Evolutionary conservation across 2,113 vertebrate species (phyloP), one percentile per base, ranked within the genome.

Genomic region (Syrrhaptes paradoxus): DNA sequence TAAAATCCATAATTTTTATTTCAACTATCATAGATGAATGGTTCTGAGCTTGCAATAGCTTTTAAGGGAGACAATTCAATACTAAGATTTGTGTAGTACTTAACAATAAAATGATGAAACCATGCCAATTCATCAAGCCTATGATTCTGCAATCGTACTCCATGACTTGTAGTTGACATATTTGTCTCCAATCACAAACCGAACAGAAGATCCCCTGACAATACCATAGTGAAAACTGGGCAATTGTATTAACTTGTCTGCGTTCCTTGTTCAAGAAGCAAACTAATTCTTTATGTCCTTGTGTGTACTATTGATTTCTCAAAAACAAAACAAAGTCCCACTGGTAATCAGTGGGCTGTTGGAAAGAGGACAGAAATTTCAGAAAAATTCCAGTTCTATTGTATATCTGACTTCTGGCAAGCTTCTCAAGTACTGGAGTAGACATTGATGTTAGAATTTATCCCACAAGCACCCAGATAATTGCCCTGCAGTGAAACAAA

Each of bases 121-220:
- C 29, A 38, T 86, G n/a, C 34, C 54, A 48, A 3, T 85, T 78
- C 34, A 46, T 87, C 78, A 81, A 61, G 36, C 28, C 25, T 58
- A 10, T 61, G 68, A 70, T 62, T 89, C 14, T 54, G 7, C 28
- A 54, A 3, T 77, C 25, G 19, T 7, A 29, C 54, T 61, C 29
- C 10, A 2, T 83, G 75, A 45, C 41, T 0, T 0, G 0, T 26
- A 61, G 13, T 16, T 55, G 25, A 43, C 11, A 7, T 41, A 41
- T 65, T 83, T 83, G 34, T 72, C 43, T 90, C 41, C 41, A 68
- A 1, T 38, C 26, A 54, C 49, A 86, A 88, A 25, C 41, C 70
- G 51, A 91, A 63, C 29, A 61, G 41, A 87, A 57, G 24, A 38
- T 79, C 26, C 34, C 21, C 26, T 61, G 67, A 76, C 45, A 90